phyloP scores from a whole-genome alignment of 2,888 invertebrate species.

The Cynaeus angustus region DNA sequence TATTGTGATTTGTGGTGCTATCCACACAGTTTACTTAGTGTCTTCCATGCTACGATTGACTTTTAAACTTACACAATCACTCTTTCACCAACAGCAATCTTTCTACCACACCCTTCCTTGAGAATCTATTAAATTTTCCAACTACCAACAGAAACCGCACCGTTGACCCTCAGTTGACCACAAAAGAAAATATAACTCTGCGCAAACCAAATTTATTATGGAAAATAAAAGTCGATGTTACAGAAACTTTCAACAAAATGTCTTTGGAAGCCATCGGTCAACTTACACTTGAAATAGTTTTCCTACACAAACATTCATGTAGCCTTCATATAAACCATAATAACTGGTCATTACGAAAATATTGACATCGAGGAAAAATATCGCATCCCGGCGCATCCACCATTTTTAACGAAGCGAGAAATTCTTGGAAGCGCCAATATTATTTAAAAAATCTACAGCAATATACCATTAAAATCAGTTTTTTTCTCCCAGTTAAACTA shows the following conservation, averaged over 20 bases:
- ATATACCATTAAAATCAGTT: no score
- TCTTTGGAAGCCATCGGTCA: no score
- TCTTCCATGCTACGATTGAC: slow-evolving; percentile 52
- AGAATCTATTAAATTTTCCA: neutral
- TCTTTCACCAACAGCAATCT: slow-evolving; percentile 36
- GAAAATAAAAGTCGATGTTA: neutral
- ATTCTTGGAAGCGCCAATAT: no score
- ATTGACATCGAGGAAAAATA: no score
- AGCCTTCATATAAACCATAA: no score
- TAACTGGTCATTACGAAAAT: no score
- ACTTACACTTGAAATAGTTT: neutral
- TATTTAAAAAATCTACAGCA: no score
- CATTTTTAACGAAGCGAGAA: no score
- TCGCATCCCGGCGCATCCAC: no score
- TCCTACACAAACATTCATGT: no score
- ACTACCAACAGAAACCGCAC: slow-evolving; percentile 14
- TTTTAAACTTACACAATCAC: slow-evolving; percentile 49
- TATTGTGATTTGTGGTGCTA: slow-evolving; percentile 60
- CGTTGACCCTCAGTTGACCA: slow-evolving; percentile 24
- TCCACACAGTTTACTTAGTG: slow-evolving; percentile 50
- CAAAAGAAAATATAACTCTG: neutral
- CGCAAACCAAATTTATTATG: slow-evolving; percentile 1
- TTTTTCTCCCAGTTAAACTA: no score
- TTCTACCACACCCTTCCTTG: slow-evolving; percentile 9
- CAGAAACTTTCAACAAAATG: neutral